Conservation (phyloP, 2,797 vertebrate species). For the Helarctos malayanus region DNA sequence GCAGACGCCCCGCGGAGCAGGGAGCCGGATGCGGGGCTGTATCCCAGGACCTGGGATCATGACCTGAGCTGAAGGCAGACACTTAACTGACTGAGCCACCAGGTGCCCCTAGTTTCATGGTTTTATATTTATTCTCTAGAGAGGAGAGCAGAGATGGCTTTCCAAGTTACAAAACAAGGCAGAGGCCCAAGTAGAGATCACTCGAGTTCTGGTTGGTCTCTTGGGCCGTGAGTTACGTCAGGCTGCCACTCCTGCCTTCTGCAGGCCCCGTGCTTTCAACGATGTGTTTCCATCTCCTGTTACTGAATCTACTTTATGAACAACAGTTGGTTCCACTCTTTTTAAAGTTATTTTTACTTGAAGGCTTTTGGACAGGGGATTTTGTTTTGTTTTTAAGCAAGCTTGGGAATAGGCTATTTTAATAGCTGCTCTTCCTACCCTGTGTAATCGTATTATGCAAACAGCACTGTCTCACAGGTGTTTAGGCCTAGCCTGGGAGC, state of each 20-base stretch:
- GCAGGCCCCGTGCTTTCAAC: neutral
- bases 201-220: neutral
- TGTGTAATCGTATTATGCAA: neutral
- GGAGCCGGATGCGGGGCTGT: no score
- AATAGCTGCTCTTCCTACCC: neutral
- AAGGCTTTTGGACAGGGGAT: neutral
- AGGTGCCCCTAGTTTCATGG: neutral
- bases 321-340: neutral
- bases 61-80: no score
- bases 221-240: neutral
- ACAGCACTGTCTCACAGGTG: neutral
- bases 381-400: neutral
- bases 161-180: neutral
- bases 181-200: neutral
- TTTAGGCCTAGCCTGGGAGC: neutral
- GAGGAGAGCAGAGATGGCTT: neutral
- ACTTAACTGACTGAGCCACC: no score
- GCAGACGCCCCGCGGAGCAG: no score
- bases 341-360: neutral
- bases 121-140: neutral
- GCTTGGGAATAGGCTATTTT: constrained; percentile 4
- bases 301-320: constrained; percentile 4
- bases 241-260: neutral
- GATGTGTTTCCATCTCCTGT: neutral
- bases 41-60: no score